phyloP scores from a whole-genome alignment of 2,888 invertebrate genomes.

The Linyphia triangularis region DNA sequence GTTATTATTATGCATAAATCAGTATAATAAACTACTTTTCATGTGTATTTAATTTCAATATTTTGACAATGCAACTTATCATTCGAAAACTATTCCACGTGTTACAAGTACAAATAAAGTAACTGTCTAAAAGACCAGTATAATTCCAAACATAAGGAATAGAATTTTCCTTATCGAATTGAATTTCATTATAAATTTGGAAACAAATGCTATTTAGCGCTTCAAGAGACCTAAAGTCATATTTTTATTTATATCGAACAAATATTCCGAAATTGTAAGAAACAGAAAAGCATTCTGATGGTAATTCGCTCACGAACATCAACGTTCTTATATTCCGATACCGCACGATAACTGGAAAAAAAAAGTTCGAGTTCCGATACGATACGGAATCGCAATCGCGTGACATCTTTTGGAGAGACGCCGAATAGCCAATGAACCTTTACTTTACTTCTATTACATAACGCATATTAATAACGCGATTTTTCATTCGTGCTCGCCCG shows the following conservation, averaged over 20 bases:
- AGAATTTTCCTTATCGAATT: no score
- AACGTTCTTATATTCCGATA: constrained; percentile 41
- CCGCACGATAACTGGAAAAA: constrained; percentile 12
- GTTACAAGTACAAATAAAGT: no score
- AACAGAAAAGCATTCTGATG: constrained; percentile 19
- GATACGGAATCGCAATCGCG: constrained; percentile 44
- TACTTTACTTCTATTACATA: constrained; percentile 54
- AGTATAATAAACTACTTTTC: no score
- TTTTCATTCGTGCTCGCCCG: constrained; percentile 40
- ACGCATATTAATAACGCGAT: constrained; percentile 67
- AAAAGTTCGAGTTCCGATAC: constrained; percentile 37
- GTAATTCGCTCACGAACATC: constrained; percentile 22
- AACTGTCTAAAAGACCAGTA: no score
- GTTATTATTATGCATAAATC: no score
- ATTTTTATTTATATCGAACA: constrained; percentile 12
- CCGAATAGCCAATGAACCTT: constrained; percentile 64
- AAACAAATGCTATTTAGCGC: neutral
- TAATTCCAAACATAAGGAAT: no score
- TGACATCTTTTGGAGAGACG: constrained; percentile 52
- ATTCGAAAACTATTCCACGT: no score
- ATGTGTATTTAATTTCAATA: no score
- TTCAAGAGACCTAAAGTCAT: neutral
- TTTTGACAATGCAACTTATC: no score
- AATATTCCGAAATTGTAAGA: neutral
- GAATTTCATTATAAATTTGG: no score